Evolutionary conservation across 2,888 invertebrate species (phyloP), one percentile per base, ranked within the genome.

Genomic region (Tyria jacobaeae): DNA sequence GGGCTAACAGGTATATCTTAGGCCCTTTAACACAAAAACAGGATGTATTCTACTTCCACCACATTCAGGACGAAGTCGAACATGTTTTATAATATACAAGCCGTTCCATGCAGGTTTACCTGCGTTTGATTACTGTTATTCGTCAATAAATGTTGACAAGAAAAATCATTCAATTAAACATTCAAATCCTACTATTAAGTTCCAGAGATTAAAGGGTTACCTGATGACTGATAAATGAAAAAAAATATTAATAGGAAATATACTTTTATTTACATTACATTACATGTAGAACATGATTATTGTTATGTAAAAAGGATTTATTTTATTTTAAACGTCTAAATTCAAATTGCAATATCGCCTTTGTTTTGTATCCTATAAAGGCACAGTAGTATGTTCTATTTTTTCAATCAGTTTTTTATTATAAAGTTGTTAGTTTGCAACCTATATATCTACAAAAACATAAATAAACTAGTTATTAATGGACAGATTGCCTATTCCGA

Each of bases 231-330:
- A 7, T 31, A 31, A 31, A 31, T 15, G 17, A 44, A 44, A 31
- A 44, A 25, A 58, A 52, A 57, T 48, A 50, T 68, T 63, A 71
- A 60, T 69, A 70, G 66, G 75, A 64, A 73, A 66, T 70, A 54
- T 57, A 75, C 73, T 62, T 83, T 83, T 83, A 83, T 82, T 81
- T 81, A 81, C 80, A 81, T 64, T 76, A 73, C 65, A 76, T 68
- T 65, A 70, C 63, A 78, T 80, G 79, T 80, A 79, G 78, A 59
- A 65, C 53, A 35, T 72, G 63, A 59, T 68, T 64, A 60, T 60
- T 56, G 53, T 64, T 57, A 68, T 64, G 12, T 57, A 51, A 61
- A 68, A 61, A 69, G 68, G 70, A 70, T 68, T 62, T 60, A 65
- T 65, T 71, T 69, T 69, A 64, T 59, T 71, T 69, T 69, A 64